Evolutionary conservation across 2,113 vertebrate genomes (phyloP).

Genomic region (Chiloscyllium plagiosum): DNA sequence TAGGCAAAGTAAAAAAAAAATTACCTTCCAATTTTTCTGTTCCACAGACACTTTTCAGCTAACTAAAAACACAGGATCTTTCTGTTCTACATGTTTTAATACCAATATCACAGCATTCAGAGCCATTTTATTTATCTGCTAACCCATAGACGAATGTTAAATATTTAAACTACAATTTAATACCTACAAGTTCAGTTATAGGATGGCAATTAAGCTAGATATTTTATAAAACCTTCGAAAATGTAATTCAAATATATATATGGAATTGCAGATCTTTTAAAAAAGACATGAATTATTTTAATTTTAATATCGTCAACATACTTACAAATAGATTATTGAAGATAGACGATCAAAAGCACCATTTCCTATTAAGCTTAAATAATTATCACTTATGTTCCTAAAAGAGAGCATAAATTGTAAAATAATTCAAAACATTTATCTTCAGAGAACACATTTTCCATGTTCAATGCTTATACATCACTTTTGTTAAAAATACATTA

Average conservation of each 20-base stretch:
- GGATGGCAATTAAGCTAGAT: not conserved
- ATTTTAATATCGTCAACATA: not conserved
- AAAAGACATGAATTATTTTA: not conserved
- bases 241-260: not conserved
- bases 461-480: not conserved
- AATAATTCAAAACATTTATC: not conserved
- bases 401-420: conserved; percentile 16
- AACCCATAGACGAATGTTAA: not conserved
- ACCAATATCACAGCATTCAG: not conserved
- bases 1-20: not conserved
- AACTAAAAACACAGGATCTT: not conserved
- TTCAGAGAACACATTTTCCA: not conserved
- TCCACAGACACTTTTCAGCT: not conserved
- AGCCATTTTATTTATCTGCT: not conserved
- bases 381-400: conserved; percentile 35
- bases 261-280: not conserved
- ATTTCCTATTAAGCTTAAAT: conserved; percentile 30
- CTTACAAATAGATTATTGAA: conserved; percentile 34
- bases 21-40: not conserved
- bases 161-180: not conserved
- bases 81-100: not conserved
- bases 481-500: not conserved
- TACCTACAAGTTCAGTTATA: not conserved
- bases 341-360: conserved; percentile 17
- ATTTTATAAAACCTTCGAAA: not conserved